A percentile compares a stretch with the other conserved stretches of the same genome.
Conservation (phyloP, 2,113 vertebrate genomes). For the Ceyx margarethae region DNA sequence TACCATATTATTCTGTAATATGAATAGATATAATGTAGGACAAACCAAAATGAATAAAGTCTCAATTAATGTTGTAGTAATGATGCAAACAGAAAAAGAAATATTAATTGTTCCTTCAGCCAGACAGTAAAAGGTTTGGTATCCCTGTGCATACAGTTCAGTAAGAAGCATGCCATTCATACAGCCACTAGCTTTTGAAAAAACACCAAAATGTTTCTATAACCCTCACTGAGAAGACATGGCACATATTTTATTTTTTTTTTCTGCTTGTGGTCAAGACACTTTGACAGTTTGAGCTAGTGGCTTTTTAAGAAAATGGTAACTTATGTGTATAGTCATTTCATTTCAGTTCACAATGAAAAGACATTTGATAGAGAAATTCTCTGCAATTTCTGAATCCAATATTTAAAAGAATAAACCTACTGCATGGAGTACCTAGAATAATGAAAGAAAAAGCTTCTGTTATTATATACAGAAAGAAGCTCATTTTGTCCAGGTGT, state of each 20-base stretch:
- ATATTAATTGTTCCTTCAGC: too few species aligned
- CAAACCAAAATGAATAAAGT: too few species aligned
- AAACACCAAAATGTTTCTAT: not conserved
- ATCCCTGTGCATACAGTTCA: not conserved
- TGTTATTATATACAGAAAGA: not conserved
- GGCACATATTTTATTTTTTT: not conserved
- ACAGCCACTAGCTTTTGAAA: not conserved
- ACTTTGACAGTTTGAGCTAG: not conserved
- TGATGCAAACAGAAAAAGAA: too few species aligned
- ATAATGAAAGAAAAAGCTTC: not conserved
- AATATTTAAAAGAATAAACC: not conserved
- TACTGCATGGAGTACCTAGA: not conserved
- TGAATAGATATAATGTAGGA: too few species aligned
- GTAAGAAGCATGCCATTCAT: not conserved
- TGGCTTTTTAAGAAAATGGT: not conserved
- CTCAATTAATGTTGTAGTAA: too few species aligned
- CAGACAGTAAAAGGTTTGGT: not conserved
- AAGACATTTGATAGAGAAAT: not conserved
- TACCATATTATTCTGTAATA: too few species aligned
- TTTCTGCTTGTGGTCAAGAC: not conserved
- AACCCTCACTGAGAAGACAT: not conserved
- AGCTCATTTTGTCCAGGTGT: not conserved
- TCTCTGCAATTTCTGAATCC: not conserved
- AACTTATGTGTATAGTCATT: not conserved
- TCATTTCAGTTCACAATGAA: not conserved